Percentiles rank a stretch among this genome's conserved stretches.
These are phyloP conservation scores for Coilia nasus DNA, from an alignment of 2,797 vertebrate genomes.

Conservation along the genomic window DNA sequence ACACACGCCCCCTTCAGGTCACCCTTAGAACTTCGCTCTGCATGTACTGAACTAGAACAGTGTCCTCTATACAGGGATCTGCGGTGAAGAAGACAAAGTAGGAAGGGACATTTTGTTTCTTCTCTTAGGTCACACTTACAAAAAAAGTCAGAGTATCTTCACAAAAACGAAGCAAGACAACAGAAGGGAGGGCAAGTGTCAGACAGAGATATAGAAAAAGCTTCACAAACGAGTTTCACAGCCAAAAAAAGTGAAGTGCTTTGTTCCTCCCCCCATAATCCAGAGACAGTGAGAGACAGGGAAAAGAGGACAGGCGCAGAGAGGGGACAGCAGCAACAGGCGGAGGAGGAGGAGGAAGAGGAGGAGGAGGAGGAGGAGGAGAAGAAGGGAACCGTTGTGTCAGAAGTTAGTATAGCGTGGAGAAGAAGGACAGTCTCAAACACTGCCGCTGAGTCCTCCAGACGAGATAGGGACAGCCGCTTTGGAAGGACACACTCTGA, in stretches of 20 bases:
- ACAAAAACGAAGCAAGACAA: conserved; percentile 43
- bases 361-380: conserved; percentile 20
- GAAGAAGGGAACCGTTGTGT: conserved; percentile 43
- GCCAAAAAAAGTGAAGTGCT: conserved; percentile 35
- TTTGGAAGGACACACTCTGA: background rate
- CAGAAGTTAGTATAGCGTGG: conserved; percentile 10
- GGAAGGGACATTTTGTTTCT: conserved; percentile 59
- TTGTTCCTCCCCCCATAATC: conserved; percentile 42
- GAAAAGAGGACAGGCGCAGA: conserved; percentile 32
- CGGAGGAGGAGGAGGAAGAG: background rate
- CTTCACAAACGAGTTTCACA: conserved; percentile 40
- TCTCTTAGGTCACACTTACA: background rate
- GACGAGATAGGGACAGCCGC: background rate
- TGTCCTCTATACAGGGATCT: conserved; percentile 80
- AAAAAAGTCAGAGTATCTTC: background rate
- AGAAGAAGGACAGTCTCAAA: conserved; percentile 3
- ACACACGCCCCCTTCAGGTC: conserved; percentile 57
- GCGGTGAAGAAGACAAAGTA: conserved; percentile 73
- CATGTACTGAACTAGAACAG: conserved; percentile 70
- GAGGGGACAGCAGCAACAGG: conserved; percentile 31
- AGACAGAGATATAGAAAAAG: conserved; percentile 36
- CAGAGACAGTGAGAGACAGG: conserved; percentile 35
- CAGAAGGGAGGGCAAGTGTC: conserved; percentile 35
- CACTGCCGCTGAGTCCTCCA: background rate
- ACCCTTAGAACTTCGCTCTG: conserved; percentile 65